Evolutionary conservation across 2,113 vertebrate genomes (phyloP).

Genomic region (Hipposideros armiger): DNA sequence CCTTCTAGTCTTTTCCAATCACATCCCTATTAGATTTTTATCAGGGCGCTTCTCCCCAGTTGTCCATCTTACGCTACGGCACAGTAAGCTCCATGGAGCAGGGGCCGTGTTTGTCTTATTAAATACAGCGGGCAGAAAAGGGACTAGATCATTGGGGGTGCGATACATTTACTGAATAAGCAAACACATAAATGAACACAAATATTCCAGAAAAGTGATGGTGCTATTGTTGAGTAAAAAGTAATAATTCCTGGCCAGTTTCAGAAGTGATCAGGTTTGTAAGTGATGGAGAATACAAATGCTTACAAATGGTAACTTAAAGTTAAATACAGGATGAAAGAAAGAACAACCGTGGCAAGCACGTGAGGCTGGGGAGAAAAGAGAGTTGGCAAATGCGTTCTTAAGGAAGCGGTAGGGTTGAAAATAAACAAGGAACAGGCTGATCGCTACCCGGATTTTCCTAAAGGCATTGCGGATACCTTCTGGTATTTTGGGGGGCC

Average conservation of each 20-base stretch:
- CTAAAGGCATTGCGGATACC: not conserved
- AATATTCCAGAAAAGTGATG: not conserved
- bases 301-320: not conserved
- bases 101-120: not conserved
- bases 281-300: not conserved
- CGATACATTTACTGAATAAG: not conserved
- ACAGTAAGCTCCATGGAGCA: rapidly evolving
- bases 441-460: not conserved
- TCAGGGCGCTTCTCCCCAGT: too few relatives aligned
- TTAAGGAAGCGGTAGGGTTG: not conserved
- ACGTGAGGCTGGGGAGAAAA: not conserved
- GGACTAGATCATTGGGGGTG: not conserved
- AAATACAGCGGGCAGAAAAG: not conserved
- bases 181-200: not conserved
- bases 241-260: not conserved
- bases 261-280: not conserved
- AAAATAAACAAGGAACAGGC: not conserved
- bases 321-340: not conserved
- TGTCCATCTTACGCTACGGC: too few relatives aligned
- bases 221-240: rapidly evolving
- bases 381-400: not conserved
- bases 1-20: not conserved
- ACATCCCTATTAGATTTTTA: too few relatives aligned
- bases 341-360: not conserved
- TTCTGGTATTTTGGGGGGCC: not conserved